Conservation (phyloP, 2,888 invertebrate genomes). For the Drosophila mettleri region DNA sequence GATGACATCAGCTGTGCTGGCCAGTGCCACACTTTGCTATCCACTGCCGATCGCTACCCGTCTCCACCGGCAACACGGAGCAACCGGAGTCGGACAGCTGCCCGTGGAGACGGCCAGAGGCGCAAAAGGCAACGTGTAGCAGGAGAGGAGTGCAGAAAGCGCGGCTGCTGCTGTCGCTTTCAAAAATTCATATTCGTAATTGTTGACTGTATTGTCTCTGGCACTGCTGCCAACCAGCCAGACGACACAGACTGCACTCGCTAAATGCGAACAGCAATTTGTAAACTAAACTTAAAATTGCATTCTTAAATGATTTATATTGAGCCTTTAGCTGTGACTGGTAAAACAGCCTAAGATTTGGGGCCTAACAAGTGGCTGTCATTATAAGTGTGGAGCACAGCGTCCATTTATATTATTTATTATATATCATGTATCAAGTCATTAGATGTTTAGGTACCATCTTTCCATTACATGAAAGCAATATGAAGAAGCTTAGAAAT, state of each 20-base stretch:
- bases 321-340: background rate
- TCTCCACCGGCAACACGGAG: slow-evolving; percentile 3
- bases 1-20: slow-evolving; percentile 72
- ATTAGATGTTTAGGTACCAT: too few species aligned
- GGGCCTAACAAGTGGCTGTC: too few species aligned
- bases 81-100: slow-evolving; percentile 41
- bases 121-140: slow-evolving; percentile 32
- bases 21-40: slow-evolving; percentile 45
- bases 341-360: background rate
- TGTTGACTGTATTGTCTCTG: slow-evolving; percentile 80
- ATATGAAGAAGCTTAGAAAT: background rate
- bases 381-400: too few species aligned
- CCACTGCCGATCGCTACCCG: background rate
- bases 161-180: slow-evolving; percentile 73
- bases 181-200: slow-evolving; percentile 81
- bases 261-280: slow-evolving; percentile 30
- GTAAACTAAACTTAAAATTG: background rate
- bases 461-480: too few species aligned
- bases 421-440: too few species aligned
- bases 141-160: slow-evolving; percentile 25
- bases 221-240: slow-evolving; percentile 42
- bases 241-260: slow-evolving; percentile 50
- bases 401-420: too few species aligned
- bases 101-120: slow-evolving; percentile 41
- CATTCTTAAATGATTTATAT: background rate